A percentile compares a stretch with the other conserved stretches of the same genome.
Conservation (phyloP, 2,888 invertebrate genomes). For the Tridacna crocea region DNA sequence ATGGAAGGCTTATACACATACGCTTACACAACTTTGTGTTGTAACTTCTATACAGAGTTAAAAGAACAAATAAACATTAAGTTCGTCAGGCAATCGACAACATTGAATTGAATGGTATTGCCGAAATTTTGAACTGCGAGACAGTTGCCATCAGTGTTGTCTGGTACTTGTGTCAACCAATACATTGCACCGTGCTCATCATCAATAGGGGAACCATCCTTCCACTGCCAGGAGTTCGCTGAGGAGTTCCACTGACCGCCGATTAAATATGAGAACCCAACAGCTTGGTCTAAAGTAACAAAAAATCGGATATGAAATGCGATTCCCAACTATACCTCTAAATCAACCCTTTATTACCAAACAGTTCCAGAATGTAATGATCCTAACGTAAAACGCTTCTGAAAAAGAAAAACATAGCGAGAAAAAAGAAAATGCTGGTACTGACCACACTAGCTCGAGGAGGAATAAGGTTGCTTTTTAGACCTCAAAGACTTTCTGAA, state of each 20-base stretch:
- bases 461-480: no score
- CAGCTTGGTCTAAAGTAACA: neutral
- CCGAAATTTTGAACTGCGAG: neutral
- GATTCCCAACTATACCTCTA: no score
- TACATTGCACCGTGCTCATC: neutral
- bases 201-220: constrained; percentile 18
- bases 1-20: no score
- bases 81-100: neutral
- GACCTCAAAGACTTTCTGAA: no score
- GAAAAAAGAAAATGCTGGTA: no score
- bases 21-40: no score
- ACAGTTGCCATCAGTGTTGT: constrained; percentile 7
- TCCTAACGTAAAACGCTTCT: no score
- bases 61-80: constrained; percentile 5
- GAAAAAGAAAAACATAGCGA: no score
- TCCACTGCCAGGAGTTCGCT: constrained; percentile 6
- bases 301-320: no score
- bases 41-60: neutral
- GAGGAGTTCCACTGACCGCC: constrained; percentile 10
- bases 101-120: neutral
- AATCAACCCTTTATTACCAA: no score
- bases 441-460: no score
- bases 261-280: constrained; percentile 2
- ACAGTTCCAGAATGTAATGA: no score
- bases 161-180: constrained; percentile 9